Conservation (phyloP, 1,140 invertebrate species). For the Sinella curviseta region DNA sequence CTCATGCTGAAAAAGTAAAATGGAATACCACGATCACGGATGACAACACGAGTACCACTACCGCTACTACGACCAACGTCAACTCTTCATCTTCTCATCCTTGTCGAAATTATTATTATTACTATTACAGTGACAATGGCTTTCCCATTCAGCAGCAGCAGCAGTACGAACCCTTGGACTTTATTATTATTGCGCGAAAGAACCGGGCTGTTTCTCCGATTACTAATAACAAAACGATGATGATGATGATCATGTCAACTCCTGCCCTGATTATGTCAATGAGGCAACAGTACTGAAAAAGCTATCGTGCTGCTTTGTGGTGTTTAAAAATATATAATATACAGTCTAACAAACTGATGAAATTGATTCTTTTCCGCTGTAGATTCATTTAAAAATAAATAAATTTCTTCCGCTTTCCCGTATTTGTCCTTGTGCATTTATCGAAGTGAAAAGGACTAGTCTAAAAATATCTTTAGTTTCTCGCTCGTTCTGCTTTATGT, state of each 20-base stretch:
- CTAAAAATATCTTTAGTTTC: background rate
- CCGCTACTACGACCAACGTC: background rate
- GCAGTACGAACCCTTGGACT: background rate
- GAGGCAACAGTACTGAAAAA: too few species aligned
- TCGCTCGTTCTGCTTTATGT: background rate
- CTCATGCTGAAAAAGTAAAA: conserved; percentile 22
- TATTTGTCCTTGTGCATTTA: background rate
- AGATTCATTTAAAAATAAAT: background rate
- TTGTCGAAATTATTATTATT: background rate
- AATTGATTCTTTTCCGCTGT: background rate
- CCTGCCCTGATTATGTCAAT: too few species aligned
- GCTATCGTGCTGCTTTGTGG: too few species aligned
- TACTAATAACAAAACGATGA: conserved; percentile 6
- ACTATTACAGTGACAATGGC: background rate
- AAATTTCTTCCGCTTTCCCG: background rate
- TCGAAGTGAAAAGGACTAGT: too few species aligned
- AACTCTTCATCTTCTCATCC: background rate
- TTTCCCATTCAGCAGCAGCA: background rate
- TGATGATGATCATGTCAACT: too few species aligned
- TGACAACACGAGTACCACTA: background rate
- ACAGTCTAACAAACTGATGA: too few species aligned
- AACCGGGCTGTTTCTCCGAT: background rate
- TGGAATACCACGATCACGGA: conserved; percentile 31
- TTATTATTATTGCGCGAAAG: background rate
- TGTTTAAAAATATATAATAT: too few species aligned